A percentile compares a stretch with the other conserved stretches of the same genome.
phyloP scores from a whole-genome alignment of 2,113 vertebrate genomes.

The Thalassoma bifasciatum region DNA sequence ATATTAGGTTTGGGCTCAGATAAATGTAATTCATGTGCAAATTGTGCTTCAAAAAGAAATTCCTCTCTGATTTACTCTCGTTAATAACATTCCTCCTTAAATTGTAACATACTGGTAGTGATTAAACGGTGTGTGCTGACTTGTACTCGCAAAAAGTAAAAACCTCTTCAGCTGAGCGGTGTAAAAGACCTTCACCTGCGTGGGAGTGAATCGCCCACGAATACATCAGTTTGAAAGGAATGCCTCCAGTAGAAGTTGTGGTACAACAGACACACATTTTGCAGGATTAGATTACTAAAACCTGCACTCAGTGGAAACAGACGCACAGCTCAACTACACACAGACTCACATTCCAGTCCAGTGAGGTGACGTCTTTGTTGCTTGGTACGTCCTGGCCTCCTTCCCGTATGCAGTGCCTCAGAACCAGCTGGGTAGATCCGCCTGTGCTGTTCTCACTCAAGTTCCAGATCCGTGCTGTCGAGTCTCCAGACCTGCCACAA shows the following conservation, averaged over 20 bases:
- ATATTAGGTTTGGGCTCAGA: neutral
- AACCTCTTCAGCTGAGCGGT: conserved; percentile 18
- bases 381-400: conserved; percentile 98
- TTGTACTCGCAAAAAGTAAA: conserved; percentile 7
- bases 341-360: conserved; percentile 96
- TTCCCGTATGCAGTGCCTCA: conserved; percentile 98
- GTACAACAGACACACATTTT: neutral
- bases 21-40: neutral
- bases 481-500: conserved; percentile 89
- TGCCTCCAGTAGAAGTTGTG: conserved; percentile 24
- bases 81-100: neutral
- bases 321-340: conserved; percentile 1
- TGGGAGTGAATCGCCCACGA: conserved; percentile 26
- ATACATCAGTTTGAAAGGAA: conserved; percentile 43
- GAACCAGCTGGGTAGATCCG: conserved; percentile 96
- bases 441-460: conserved; percentile 96
- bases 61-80: neutral
- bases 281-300: conserved; percentile 42
- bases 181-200: neutral
- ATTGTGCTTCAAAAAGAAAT: neutral
- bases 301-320: neutral
- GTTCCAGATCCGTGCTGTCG: conserved; percentile 98
- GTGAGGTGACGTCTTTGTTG: conserved; percentile 99
- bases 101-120: conserved; percentile 1
- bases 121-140: neutral